Percentiles rank a stretch among this genome's conserved stretches.
These are phyloP conservation scores for Numenius arquata DNA, from an alignment of 2,113 vertebrate species.

Conservation along the genomic window DNA sequence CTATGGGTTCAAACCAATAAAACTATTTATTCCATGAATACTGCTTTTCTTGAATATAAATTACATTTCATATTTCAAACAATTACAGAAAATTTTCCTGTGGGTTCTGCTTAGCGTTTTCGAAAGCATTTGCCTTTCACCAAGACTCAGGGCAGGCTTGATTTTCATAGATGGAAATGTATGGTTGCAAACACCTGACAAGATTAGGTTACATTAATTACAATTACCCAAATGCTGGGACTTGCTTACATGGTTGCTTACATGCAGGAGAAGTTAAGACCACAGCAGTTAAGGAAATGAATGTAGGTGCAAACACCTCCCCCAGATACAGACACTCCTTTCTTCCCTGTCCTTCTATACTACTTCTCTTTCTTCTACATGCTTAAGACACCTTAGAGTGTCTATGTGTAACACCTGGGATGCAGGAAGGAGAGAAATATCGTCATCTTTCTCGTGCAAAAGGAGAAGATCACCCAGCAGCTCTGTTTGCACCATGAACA, in stretches of 20 bases:
- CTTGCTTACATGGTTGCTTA: background rate
- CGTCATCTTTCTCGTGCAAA: background rate
- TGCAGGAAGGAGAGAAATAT: background rate
- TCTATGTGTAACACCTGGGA: background rate
- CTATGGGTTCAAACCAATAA: background rate
- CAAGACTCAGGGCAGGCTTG: background rate
- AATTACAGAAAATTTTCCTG: background rate
- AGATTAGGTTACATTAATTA: background rate
- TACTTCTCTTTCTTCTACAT: background rate
- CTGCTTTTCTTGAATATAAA: background rate
- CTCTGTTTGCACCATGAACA: fast-evolving
- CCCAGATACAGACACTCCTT: background rate
- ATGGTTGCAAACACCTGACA: background rate
- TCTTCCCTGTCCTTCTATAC: background rate
- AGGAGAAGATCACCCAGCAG: background rate
- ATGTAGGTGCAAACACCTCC: background rate
- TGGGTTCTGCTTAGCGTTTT: background rate
- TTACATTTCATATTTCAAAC: background rate
- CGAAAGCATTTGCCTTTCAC: background rate
- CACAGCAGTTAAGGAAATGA: background rate
- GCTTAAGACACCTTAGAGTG: background rate
- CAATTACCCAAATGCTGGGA: background rate
- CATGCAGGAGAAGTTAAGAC: background rate
- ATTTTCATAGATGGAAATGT: background rate
- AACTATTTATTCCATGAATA: background rate